A percentile compares a stretch with the other conserved stretches of the same genome.
phyloP scores from a whole-genome alignment of 2,888 invertebrate species.

The Yponomeuta cagnagella region DNA sequence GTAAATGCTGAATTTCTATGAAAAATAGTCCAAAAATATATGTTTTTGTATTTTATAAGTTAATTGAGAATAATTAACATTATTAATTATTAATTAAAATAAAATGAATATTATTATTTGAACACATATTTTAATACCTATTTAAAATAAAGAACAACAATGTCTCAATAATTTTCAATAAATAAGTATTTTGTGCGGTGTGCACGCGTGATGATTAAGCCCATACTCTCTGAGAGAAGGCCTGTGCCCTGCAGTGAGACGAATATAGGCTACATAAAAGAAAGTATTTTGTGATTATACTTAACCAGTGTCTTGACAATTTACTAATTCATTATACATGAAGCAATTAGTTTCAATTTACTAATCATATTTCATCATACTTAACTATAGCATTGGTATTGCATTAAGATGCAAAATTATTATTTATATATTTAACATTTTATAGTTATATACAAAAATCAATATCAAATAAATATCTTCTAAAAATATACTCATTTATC shows the following conservation, averaged over 20 bases:
- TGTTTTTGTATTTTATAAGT: no score
- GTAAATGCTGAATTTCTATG: no score
- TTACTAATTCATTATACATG: background rate
- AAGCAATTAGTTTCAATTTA: background rate
- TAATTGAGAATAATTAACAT: background rate
- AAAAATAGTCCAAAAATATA: no score
- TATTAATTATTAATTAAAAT: background rate
- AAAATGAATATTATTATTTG: background rate
- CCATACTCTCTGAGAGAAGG: no score
- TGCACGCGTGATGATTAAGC: no score
- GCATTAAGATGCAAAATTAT: background rate
- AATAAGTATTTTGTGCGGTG: constrained; percentile 33
- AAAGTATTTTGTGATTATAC: constrained; percentile 37
- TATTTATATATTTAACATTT: background rate
- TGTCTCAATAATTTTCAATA: constrained; percentile 7
- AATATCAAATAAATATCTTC: constrained; percentile 45
- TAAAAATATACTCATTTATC: constrained; percentile 62
- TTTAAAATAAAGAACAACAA: background rate
- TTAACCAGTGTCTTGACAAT: constrained; percentile 45
- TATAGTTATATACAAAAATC: constrained; percentile 10
- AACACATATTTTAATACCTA: background rate
- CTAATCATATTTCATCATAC: background rate
- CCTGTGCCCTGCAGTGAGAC: no score
- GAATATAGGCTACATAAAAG: no score
- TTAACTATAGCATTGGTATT: constrained; percentile 7